Conservation (phyloP, 1,140 invertebrate genomes). For the Musca vetustissima region DNA sequence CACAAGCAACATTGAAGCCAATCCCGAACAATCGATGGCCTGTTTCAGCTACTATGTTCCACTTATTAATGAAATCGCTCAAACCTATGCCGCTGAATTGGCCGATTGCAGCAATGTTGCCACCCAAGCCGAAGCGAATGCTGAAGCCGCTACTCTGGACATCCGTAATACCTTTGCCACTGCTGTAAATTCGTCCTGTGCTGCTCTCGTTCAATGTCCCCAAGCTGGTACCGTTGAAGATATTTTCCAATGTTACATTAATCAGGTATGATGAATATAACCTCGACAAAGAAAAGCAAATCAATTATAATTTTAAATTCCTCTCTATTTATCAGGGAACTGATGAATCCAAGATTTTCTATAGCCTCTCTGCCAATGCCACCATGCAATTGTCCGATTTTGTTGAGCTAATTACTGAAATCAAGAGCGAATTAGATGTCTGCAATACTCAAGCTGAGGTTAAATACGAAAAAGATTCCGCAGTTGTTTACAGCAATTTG, state of each 20-base stretch:
- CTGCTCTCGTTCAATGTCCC: background rate
- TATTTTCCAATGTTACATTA: background rate
- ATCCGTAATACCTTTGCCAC: background rate
- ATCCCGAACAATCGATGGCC: background rate
- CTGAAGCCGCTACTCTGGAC: background rate
- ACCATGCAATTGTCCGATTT: background rate
- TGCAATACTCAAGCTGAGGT: background rate
- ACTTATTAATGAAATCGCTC: background rate
- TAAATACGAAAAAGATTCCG: background rate
- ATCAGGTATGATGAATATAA: background rate
- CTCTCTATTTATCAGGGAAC: background rate
- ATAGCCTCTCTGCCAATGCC: background rate
- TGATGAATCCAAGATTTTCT: background rate
- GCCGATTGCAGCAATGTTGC: background rate
- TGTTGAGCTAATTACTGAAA: background rate
- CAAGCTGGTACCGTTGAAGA: background rate
- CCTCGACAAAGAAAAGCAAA: too few relatives aligned
- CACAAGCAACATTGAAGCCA: background rate
- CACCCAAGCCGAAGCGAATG: background rate
- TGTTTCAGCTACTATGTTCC: background rate
- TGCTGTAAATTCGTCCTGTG: background rate
- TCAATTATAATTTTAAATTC: too few relatives aligned
- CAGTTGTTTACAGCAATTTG: background rate
- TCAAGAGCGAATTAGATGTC: background rate
- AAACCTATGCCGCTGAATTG: background rate